A percentile compares a stretch with the other conserved stretches of the same genome.
Evolutionary conservation across 2,888 invertebrate species (phyloP).

Genomic region (Nomada hirtipes): DNA sequence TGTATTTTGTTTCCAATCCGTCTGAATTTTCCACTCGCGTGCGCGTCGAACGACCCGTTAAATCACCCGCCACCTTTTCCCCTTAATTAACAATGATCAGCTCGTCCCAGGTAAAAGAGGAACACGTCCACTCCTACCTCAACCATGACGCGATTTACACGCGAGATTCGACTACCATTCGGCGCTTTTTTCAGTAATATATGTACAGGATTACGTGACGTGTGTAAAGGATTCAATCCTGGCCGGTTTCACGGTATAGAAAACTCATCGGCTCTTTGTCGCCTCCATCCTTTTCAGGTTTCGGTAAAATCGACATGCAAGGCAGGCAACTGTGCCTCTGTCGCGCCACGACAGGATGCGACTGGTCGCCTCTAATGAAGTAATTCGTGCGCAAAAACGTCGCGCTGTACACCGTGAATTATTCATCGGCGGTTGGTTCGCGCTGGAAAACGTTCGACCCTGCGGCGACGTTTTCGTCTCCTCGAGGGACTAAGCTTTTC

Average conservation of each 20-base stretch:
- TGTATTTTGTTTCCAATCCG: too few species aligned
- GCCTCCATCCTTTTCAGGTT: conserved; percentile 71
- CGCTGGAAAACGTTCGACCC: conserved; percentile 62
- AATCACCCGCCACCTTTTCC: conserved; percentile 33
- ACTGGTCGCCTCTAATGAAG: conserved; percentile 75
- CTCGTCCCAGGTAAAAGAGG: conserved; percentile 12
- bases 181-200: conserved; percentile 55
- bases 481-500: conserved; percentile 47
- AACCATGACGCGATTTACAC: conserved; percentile 51
- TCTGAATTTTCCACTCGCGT: conserved; percentile 24
- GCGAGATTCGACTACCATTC: conserved; percentile 61
- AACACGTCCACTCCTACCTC: neutral
- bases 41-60: conserved; percentile 17
- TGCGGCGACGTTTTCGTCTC: neutral
- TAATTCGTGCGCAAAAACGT: conserved; percentile 81
- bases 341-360: conserved; percentile 69
- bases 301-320: conserved; percentile 78
- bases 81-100: conserved; percentile 60
- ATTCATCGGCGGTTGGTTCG: conserved; percentile 71
- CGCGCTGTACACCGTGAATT: conserved; percentile 74
- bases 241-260: conserved; percentile 44
- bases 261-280: conserved; percentile 62
- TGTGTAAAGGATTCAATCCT: conserved; percentile 42
- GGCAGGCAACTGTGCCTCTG: conserved; percentile 64
- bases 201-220: conserved; percentile 56